Evolutionary conservation across 1,140 invertebrate genomes (phyloP).

Genomic region (Drosophila ohnishii): DNA sequence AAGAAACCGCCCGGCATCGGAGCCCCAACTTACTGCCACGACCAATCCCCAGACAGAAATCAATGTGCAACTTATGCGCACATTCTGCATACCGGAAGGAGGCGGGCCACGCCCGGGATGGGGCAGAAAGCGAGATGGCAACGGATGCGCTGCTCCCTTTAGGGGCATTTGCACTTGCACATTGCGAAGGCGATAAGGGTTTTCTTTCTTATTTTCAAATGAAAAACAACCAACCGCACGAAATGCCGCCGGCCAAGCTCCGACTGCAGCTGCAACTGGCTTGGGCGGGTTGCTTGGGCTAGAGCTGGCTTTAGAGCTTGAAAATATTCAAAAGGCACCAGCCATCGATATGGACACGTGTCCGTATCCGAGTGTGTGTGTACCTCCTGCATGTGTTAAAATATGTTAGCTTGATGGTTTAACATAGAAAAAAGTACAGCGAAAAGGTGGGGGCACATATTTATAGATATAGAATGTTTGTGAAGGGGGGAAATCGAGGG

Average conservation of each 20-base stretch:
- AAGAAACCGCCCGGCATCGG: constrained; percentile 48
- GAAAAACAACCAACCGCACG: constrained; percentile 72
- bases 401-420: constrained; percentile 81
- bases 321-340: constrained; percentile 77
- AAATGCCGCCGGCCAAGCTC: constrained; percentile 68
- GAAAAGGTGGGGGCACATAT: constrained; percentile 76
- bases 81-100: constrained; percentile 49
- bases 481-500: constrained; percentile 18
- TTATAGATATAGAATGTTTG: constrained; percentile 68
- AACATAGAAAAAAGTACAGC: constrained; percentile 72
- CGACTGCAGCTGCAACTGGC: constrained; percentile 54
- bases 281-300: constrained; percentile 1
- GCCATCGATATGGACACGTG: constrained; percentile 78
- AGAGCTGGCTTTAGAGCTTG: constrained; percentile 23
- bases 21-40: constrained; percentile 47
- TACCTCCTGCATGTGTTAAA: constrained; percentile 72
- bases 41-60: constrained; percentile 76
- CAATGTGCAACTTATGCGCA: constrained; percentile 80
- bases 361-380: constrained; percentile 44
- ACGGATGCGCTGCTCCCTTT: constrained; percentile 68
- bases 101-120: background rate
- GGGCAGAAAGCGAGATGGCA: constrained; percentile 40
- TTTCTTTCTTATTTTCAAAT: constrained; percentile 78
- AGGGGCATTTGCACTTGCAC: constrained; percentile 78
- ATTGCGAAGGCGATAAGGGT: constrained; percentile 75